Conservation (phyloP, 2,888 invertebrate species). For the Hyppa rectilinea region DNA sequence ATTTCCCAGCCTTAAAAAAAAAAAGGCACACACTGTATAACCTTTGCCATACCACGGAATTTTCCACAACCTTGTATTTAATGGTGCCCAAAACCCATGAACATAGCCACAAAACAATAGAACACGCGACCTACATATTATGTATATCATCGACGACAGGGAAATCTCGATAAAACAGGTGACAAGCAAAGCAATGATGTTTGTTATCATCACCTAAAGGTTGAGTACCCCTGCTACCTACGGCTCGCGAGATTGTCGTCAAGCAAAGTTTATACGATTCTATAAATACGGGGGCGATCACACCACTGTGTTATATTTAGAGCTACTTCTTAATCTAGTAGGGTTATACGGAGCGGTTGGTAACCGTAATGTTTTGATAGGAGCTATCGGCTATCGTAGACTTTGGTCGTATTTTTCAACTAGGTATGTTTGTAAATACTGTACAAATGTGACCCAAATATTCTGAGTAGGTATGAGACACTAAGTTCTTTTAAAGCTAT, state of each 20-base stretch:
- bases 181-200: conserved; percentile 21
- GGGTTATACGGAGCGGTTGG: conserved; percentile 38
- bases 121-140: conserved; percentile 13
- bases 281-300: conserved; percentile 34
- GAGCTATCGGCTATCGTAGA: conserved; percentile 28
- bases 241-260: conserved; percentile 37
- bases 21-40: too few species aligned
- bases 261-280: conserved; percentile 40
- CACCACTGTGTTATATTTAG: conserved; percentile 17
- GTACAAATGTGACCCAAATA: conserved; percentile 26
- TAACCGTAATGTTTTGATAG: conserved; percentile 41
- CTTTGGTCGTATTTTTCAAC: conserved; percentile 29
- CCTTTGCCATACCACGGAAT: neutral
- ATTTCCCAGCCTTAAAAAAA: too few species aligned
- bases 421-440: conserved; percentile 26
- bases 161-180: conserved; percentile 31
- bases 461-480: neutral
- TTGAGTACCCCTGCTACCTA: conserved; percentile 49
- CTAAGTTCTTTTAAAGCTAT: neutral
- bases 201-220: conserved; percentile 16
- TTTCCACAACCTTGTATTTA: conserved; percentile 23
- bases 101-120: conserved; percentile 20
- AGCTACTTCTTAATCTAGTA: conserved; percentile 23
- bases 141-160: too few species aligned
- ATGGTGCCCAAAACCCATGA: neutral